phyloP scores from a whole-genome alignment of 2,797 vertebrate species.

The Oophaga sylvatica region DNA sequence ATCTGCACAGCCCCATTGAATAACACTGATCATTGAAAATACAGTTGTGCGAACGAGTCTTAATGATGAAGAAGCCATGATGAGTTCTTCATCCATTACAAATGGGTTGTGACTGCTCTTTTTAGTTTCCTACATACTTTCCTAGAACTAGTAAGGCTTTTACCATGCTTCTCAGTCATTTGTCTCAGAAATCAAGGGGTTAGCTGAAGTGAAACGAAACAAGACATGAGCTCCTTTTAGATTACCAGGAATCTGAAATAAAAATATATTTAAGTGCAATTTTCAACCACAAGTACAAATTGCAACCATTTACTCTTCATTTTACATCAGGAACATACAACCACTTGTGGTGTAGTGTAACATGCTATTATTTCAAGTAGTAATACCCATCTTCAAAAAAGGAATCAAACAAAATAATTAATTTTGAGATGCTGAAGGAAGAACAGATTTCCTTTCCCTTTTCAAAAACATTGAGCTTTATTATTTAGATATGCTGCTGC shows the following conservation, averaged over 20 bases:
- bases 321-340: slow-evolving; percentile 52
- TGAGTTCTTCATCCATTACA: neutral
- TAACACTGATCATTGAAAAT: too few relatives aligned
- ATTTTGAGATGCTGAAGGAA: neutral
- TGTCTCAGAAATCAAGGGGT: slow-evolving; percentile 37
- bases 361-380: slow-evolving; percentile 55
- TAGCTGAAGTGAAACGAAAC: slow-evolving; percentile 26
- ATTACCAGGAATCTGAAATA: slow-evolving; percentile 53
- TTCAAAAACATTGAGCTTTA: neutral
- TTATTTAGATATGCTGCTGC: neutral
- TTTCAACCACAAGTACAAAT: slow-evolving; percentile 60
- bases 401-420: neutral
- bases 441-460: neutral
- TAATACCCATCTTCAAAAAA: slow-evolving; percentile 37
- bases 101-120: neutral
- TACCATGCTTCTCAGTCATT: neutral
- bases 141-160: neutral
- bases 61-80: neutral
- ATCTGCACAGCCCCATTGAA: too few relatives aligned
- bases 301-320: slow-evolving; percentile 58
- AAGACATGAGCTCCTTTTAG: slow-evolving; percentile 30
- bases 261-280: slow-evolving; percentile 54
- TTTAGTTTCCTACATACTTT: neutral
- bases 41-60: too few relatives aligned
- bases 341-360: slow-evolving; percentile 53